These are phyloP conservation scores for Mycteria americana DNA, from an alignment of 2,797 vertebrate species.

Conservation along the genomic window DNA sequence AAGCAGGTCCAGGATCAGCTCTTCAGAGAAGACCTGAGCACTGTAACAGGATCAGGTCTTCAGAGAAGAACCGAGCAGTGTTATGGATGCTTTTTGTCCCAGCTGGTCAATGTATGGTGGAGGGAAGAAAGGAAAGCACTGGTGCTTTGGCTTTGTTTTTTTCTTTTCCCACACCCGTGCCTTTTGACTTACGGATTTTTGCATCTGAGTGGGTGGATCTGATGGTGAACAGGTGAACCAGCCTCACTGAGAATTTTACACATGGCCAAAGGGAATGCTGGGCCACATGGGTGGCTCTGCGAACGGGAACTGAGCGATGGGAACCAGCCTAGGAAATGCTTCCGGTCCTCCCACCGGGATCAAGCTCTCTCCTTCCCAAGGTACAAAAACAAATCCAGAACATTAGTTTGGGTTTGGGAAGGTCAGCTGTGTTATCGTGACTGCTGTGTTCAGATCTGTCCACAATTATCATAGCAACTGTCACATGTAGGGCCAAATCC, in stretches of 20 bases:
- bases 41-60: not conserved
- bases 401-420: not conserved
- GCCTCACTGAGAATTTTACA: not conserved
- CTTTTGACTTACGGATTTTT: not conserved
- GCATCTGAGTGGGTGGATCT: not conserved
- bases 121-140: not conserved
- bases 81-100: not conserved
- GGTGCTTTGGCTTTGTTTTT: not conserved
- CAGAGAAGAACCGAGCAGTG: not conserved
- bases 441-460: not conserved
- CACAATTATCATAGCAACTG: not conserved
- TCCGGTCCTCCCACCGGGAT: not conserved
- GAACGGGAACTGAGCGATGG: not conserved
- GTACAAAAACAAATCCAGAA: not conserved
- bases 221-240: not conserved
- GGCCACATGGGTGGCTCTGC: not conserved
- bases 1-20: not conserved
- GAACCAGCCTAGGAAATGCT: not conserved
- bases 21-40: not conserved
- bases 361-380: not conserved
- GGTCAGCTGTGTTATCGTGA: not conserved
- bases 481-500: not conserved
- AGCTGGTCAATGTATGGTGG: not conserved
- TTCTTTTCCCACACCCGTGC: not conserved
- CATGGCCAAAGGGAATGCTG: not conserved